Evolutionary conservation across 2,113 vertebrate species (phyloP).

Genomic region (Larimichthys crocea): DNA sequence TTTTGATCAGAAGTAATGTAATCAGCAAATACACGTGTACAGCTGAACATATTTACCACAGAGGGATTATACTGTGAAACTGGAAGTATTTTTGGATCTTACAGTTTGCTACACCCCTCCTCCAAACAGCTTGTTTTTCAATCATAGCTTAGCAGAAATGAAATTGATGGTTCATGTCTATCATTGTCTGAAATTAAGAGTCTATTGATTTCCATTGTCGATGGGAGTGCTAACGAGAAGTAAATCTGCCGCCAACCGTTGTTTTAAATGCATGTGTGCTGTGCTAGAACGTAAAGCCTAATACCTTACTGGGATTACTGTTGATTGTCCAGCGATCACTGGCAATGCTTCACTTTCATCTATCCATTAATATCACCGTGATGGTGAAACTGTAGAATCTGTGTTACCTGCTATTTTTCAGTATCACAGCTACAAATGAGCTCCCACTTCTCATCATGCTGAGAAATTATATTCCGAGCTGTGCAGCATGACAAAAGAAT

Average conservation of each 20-base stretch:
- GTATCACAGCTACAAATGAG: constrained; percentile 39
- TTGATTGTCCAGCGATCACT: background rate
- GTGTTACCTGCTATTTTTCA: background rate
- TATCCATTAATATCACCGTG: background rate
- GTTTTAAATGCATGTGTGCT: too few species aligned
- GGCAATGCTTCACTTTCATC: background rate
- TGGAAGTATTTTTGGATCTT: too few species aligned
- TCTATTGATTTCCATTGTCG: background rate
- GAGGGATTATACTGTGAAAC: too few species aligned
- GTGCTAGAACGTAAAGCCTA: too few species aligned
- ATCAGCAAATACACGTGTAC: too few species aligned
- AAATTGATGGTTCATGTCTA: background rate
- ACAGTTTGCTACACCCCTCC: background rate
- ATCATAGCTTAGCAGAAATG: background rate
- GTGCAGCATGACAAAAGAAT: constrained; percentile 32
- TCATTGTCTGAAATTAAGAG: background rate
- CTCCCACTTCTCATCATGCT: constrained; percentile 26
- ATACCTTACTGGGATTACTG: background rate
- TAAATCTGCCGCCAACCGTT: too few species aligned
- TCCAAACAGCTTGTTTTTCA: background rate
- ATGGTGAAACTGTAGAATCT: constrained; percentile 16
- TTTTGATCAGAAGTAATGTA: too few species aligned
- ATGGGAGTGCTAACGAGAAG: too few species aligned
- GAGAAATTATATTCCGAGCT: constrained; percentile 46
- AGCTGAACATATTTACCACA: too few species aligned